These are phyloP conservation scores for Nasonovia ribisnigri DNA, from an alignment of 2,888 invertebrate species.

Conservation along the genomic window DNA sequence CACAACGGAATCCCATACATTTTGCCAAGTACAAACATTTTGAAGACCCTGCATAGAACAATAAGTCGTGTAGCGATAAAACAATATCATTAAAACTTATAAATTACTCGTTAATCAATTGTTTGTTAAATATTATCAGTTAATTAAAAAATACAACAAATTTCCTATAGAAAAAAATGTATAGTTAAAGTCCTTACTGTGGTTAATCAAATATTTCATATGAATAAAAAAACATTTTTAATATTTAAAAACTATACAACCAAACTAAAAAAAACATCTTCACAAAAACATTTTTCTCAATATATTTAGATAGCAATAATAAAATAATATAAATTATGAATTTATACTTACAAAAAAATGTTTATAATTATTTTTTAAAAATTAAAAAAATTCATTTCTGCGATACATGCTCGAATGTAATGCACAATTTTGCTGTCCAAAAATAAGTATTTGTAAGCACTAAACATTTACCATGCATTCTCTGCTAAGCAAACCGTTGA, in stretches of 20 bases:
- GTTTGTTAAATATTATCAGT: not conserved
- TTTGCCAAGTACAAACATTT: no score
- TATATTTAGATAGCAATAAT: no score
- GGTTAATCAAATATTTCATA: not conserved
- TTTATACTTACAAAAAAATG: not conserved
- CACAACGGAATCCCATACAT: no score
- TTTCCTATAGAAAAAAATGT: not conserved
- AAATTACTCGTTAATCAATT: not conserved
- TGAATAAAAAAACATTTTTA: not conserved
- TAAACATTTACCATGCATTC: not conserved
- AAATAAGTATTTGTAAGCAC: not conserved
- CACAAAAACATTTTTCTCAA: no score
- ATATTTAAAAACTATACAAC: not conserved
- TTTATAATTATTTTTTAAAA: not conserved
- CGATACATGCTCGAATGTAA: not conserved
- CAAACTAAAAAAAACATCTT: no score
- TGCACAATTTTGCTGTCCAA: not conserved
- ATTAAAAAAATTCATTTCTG: not conserved
- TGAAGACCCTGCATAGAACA: no score
- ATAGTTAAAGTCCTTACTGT: not conserved
- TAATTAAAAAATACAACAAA: not conserved
- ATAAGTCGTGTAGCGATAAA: no score
- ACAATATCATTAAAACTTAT: not conserved
- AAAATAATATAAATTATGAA: no score
- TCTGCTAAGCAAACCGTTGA: not conserved